phyloP scores from a whole-genome alignment of 2,888 invertebrate genomes.

The Thymelicus acteon region DNA sequence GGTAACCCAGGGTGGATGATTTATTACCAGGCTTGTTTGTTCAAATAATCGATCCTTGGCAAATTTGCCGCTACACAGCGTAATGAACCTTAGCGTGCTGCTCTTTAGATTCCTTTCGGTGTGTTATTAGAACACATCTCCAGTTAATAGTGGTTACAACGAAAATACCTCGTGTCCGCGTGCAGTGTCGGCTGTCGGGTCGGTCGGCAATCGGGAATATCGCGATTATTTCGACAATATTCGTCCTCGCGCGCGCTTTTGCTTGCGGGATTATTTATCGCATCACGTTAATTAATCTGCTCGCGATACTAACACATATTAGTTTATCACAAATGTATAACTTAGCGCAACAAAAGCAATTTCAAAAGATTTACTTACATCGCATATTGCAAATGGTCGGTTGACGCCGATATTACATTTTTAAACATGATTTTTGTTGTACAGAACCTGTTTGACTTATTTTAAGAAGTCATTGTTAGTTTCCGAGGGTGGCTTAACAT shows the following conservation, averaged over 20 bases:
- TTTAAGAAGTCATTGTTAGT: not conserved
- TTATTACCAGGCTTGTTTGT: constrained; percentile 81
- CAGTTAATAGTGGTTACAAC: constrained; percentile 66
- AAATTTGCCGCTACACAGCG: constrained; percentile 45
- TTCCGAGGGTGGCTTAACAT: constrained; percentile 1
- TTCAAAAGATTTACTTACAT: not conserved
- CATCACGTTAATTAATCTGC: constrained; percentile 47
- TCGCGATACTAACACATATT: constrained; percentile 15
- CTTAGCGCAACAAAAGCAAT: not conserved
- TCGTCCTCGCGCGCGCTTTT: constrained; percentile 49
- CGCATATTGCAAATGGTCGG: not conserved
- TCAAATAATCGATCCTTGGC: constrained; percentile 79
- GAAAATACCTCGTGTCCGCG: constrained; percentile 63
- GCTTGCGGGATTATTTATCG: constrained; percentile 69
- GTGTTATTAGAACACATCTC: constrained; percentile 56
- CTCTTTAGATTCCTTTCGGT: constrained; percentile 19
- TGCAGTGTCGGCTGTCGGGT: constrained; percentile 24
- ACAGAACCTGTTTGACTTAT: not conserved
- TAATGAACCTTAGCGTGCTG: constrained; percentile 18
- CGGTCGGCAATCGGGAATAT: too few species aligned
- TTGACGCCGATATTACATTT: not conserved
- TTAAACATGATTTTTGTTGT: not conserved
- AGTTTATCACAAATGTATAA: constrained; percentile 10
- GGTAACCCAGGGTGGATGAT: constrained; percentile 81
- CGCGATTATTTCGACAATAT: constrained; percentile 65